These are phyloP conservation scores for Oreochromis mossambicus DNA, from an alignment of 2,797 vertebrate genomes.

Conservation along the genomic window DNA sequence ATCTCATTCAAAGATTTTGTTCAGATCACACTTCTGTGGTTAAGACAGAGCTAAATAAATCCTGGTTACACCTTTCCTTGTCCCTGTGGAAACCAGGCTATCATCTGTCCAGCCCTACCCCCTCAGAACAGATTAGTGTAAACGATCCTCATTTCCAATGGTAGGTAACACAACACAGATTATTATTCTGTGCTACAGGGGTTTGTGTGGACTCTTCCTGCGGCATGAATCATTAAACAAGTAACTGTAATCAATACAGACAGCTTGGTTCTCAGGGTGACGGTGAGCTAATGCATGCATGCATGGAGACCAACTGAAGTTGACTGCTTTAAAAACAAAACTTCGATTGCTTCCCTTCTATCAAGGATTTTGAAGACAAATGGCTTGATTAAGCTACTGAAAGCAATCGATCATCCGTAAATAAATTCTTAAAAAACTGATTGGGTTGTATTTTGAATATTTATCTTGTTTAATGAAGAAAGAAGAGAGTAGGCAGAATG, in stretches of 20 bases:
- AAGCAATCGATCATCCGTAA: accelerated
- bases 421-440: not conserved
- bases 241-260: conserved; percentile 70
- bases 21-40: not conserved
- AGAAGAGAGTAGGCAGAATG: not conserved
- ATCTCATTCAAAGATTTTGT: not conserved
- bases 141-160: conserved; percentile 63
- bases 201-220: conserved; percentile 73
- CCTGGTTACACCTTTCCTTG: conserved; percentile 20
- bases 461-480: not conserved
- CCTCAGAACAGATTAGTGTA: conserved; percentile 62
- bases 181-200: conserved; percentile 71
- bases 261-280: conserved; percentile 47
- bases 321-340: conserved; percentile 34
- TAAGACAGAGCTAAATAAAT: conserved; percentile 20
- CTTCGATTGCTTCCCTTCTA: conserved; percentile 55
- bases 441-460: too few species aligned
- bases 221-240: conserved; percentile 77
- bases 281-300: conserved; percentile 22
- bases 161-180: conserved; percentile 76
- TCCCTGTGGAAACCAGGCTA: conserved; percentile 51
- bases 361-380: not conserved
- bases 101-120: conserved; percentile 52
- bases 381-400: not conserved
- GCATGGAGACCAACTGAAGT: conserved; percentile 30